Base-by-base conservation (phyloP, 2,797 vertebrate genomes). In the Lepus townsendii region DNA sequence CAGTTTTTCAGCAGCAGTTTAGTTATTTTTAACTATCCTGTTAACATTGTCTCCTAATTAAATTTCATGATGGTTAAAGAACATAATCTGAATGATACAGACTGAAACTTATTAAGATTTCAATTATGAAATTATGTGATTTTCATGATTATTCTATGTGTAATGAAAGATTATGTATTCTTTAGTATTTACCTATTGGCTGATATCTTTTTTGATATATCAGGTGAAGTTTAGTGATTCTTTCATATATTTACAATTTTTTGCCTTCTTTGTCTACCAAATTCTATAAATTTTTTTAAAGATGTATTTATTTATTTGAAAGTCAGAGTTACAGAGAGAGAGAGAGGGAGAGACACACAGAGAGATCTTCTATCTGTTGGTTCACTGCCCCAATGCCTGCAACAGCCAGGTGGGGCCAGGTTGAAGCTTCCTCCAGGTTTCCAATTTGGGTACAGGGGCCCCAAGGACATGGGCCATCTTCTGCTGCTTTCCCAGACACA, bases 101-200 rank as follows among this genome's bases (percentile, higher is more conserved):
- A 82, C 0, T 76, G 77, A 91, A 94, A 93, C 90, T 63, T 94
- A 50, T n/a, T 86, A 84, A 84, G 63, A 94, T 62, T 92, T 77
- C 54, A 82, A 73, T 30, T 85, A 17, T 82, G 3, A 89, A 90
- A 22, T 92, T 68, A 47, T 9, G 47, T 78, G 35, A 65, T 91
- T 80, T 73, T 62, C 35, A 69, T 80, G 63, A 95, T 71, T 77
- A 32, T 86, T 91, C 77, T 93, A 52, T 72, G 26, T 80, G 14
- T 54, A 66, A 1, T 83, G 32, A 80, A 90, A 91, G 5, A 89
- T 86, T 22, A 80, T 4, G 30, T 57, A 78, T 32, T 32, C 22
- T 82, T 42, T 26, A 57, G 19, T 57, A 92, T 72, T 65, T 47
- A 7, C 10, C 26, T 54, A 38, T 9, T 71, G 10, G 19, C 14